Evolutionary conservation across 2,888 invertebrate genomes (phyloP), one percentile per base, ranked within the genome.

Genomic region (Leptarthrus brevirostris): DNA sequence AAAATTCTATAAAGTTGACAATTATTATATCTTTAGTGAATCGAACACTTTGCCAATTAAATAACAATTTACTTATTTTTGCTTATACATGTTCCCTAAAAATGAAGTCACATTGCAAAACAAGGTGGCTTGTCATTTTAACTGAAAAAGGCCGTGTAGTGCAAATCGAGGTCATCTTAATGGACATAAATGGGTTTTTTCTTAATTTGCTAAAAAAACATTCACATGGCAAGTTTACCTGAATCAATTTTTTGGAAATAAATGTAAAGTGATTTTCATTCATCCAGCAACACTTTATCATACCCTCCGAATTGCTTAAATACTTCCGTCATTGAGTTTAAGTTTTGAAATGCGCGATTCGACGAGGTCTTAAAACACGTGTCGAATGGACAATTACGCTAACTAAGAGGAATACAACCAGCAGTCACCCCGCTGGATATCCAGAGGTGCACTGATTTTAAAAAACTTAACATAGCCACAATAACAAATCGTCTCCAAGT

Each of bases 311-410:
- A n/a, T 58, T 20, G 34, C 34, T 36, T 58, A 12, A 16, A 16
- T 20, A 64, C 64, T 64, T 64, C 64, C 64, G 47, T 40, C 64
- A 64, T 24, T 64, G 64, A n/a, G 47, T 20, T 49, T 18, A 0
- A 16, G 5, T 49, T 49, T 16, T 18, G n/a, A 20, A 20, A 49
- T 3, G 6, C 12, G n/a, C 2, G 10, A 64, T 20, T 64, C 64
- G 44, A 24, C 44, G 64, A 64, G 44, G 44, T 47, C 40, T 64
- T 44, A 64, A 47, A 64, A 64, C 64, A 64, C 64, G 64, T 64
- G 64, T 64, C 47, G 24, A 44, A 64, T 47, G 40, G 64, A 64
- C 64, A 64, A 64, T 64, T 64, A 64, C 44, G 64, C 64, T 64
- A 64, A 64, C 64, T 64, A 64, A 64, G 64, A 24, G 47, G 26